Conservation (phyloP, 1,140 invertebrate genomes). For the Phenacoccus solenopsis region DNA sequence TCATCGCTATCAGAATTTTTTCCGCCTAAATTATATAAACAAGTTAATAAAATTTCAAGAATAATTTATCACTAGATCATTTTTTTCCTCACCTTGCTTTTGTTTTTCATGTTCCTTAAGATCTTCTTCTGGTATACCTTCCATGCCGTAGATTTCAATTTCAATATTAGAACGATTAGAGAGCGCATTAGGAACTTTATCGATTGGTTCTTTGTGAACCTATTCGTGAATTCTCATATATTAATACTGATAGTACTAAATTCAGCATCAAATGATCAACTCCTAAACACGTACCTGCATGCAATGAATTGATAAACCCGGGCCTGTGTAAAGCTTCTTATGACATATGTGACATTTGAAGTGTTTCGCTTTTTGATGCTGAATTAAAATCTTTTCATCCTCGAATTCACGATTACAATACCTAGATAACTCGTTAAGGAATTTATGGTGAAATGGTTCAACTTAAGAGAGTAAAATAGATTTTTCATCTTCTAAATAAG, state of each 20-base stretch:
- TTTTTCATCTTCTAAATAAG: slow-evolving; percentile 18
- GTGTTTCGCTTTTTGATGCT: slow-evolving; percentile 99
- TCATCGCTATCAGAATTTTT: slow-evolving; percentile 51
- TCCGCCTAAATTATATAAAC: slow-evolving; percentile 32
- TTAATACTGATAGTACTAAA: neutral
- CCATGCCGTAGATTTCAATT: slow-evolving; percentile 99
- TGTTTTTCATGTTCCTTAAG: slow-evolving; percentile 85
- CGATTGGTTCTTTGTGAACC: slow-evolving; percentile 99
- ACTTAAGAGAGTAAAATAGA: neutral
- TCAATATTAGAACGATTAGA: slow-evolving; percentile 96
- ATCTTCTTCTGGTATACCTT: slow-evolving; percentile 95
- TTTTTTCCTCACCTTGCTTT: slow-evolving; percentile 40
- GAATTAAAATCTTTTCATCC: slow-evolving; percentile 99
- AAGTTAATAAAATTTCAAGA: neutral
- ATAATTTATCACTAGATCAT: slow-evolving; percentile 16
- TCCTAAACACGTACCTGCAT: slow-evolving; percentile 70
- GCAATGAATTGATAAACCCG: slow-evolving; percentile 96
- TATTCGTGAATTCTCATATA: slow-evolving; percentile 36
- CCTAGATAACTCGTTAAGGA: slow-evolving; percentile 24
- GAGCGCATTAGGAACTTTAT: slow-evolving; percentile 97
- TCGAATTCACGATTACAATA: slow-evolving; percentile 97
- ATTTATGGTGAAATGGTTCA: too few relatives aligned
- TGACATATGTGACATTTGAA: slow-evolving; percentile 99
- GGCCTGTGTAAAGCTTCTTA: slow-evolving; percentile 97
- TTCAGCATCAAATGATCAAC: neutral